phyloP scores from a whole-genome alignment of 2,113 vertebrate genomes.

The Menidia beryllina region DNA sequence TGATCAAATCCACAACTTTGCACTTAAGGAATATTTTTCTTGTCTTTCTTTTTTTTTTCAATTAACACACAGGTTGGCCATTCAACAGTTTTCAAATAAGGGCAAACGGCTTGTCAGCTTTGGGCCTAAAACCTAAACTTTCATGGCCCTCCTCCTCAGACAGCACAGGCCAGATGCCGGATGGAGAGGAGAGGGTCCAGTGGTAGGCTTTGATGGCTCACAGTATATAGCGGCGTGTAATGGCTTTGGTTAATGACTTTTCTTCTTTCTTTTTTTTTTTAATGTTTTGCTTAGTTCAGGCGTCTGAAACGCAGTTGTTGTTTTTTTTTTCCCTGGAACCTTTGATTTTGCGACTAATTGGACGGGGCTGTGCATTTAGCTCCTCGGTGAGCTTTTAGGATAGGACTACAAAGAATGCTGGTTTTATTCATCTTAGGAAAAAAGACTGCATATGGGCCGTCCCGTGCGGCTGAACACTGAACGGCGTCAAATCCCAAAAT shows the following conservation, averaged over 20 bases:
- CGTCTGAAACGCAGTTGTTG: conserved; percentile 17
- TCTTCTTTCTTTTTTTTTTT: too few species aligned
- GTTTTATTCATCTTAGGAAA: conserved; percentile 36
- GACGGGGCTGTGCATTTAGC: not conserved
- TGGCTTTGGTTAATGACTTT: conserved; percentile 59
- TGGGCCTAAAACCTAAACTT: not conserved
- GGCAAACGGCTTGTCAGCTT: not conserved
- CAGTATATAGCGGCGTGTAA: conserved; percentile 64
- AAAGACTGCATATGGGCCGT: conserved; percentile 21
- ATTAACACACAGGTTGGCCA: not conserved
- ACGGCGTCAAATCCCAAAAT: too few species aligned
- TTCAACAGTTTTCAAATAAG: not conserved
- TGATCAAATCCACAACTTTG: too few species aligned
- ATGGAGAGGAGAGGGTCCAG: not conserved
- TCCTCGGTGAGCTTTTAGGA: not conserved
- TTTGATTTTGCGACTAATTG: not conserved
- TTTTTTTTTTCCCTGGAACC: conserved; percentile 5
- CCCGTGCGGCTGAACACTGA: conserved; percentile 7
- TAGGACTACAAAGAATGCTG: conserved; percentile 31
- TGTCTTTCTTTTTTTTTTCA: not conserved
- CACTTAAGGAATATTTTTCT: not conserved
- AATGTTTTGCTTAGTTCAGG: conserved; percentile 3
- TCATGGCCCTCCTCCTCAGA: conserved; percentile 1
- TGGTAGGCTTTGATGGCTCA: conserved; percentile 55
- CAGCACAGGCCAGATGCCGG: not conserved